Evolutionary conservation across 2,113 vertebrate species (phyloP).

Genomic region (Fregata magnificens): DNA sequence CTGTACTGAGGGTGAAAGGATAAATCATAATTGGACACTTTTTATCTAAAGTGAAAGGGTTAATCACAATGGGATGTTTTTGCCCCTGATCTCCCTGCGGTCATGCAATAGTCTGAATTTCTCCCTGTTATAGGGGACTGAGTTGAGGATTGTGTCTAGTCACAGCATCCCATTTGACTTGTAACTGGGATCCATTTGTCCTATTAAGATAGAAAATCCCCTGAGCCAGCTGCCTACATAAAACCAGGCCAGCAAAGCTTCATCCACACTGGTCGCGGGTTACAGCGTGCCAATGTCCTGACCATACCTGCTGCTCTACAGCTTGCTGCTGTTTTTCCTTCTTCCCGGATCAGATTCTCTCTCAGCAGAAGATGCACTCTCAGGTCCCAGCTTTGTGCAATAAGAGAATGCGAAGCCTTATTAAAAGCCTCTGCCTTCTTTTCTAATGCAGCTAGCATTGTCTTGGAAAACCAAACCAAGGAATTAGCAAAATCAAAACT

Average conservation of each 20-base stretch:
- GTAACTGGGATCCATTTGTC: not conserved
- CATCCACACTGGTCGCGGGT: fast-evolving
- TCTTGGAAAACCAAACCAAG: not conserved
- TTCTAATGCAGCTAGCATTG: not conserved
- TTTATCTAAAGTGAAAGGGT: not conserved
- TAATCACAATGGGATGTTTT: not conserved
- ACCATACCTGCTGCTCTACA: fast-evolving
- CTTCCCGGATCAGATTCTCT: not conserved
- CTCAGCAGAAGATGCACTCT: not conserved
- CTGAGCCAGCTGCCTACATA: not conserved
- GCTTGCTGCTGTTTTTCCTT: too few species aligned
- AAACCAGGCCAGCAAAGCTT: not conserved
- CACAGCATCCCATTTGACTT: not conserved
- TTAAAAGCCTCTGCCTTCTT: not conserved
- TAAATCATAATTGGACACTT: not conserved
- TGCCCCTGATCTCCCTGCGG: not conserved
- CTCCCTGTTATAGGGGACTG: not conserved
- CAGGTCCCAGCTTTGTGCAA: not conserved
- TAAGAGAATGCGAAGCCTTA: not conserved
- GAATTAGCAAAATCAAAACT: not conserved
- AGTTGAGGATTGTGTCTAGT: not conserved
- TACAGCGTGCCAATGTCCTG: fast-evolving
- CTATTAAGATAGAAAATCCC: not conserved
- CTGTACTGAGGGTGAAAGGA: not conserved
- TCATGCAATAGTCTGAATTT: not conserved